Conservation (phyloP, 2,888 invertebrate species). For the Pseudococcus jackbeardsleyi region DNA sequence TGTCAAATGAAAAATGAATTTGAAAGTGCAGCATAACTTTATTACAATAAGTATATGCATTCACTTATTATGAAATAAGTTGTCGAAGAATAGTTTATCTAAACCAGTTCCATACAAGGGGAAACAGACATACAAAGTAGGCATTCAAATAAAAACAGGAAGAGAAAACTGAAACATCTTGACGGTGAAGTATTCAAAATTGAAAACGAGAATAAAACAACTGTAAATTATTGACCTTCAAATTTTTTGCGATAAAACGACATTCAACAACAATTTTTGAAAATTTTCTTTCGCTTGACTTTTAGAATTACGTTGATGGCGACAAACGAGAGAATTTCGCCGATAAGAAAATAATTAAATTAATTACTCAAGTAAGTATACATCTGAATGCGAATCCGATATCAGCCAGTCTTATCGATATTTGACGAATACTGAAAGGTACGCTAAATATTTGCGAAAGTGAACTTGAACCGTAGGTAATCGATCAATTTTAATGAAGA, state of each 20-base stretch:
- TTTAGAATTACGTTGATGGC: too few relatives aligned
- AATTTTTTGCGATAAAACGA: too few relatives aligned
- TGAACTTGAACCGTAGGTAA: slow-evolving; percentile 1
- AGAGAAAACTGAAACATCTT: background rate
- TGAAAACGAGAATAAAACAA: background rate
- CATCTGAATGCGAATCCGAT: background rate
- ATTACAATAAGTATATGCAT: background rate
- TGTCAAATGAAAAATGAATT: background rate
- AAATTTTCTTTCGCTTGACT: too few relatives aligned
- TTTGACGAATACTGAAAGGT: background rate
- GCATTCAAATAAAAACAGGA: background rate
- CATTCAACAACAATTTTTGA: too few relatives aligned
- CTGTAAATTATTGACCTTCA: too few relatives aligned
- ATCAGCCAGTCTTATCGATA: background rate
- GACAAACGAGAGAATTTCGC: background rate
- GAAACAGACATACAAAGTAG: background rate
- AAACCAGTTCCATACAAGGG: background rate
- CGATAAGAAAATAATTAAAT: background rate
- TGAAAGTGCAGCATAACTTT: background rate
- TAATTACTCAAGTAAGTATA: background rate
- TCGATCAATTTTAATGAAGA: background rate
- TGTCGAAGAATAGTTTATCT: background rate
- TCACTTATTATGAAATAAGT: background rate
- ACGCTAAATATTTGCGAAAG: background rate
- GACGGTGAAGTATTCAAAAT: background rate